phyloP scores from a whole-genome alignment of 92 coral and sea anemone species.

The Porites rus region DNA sequence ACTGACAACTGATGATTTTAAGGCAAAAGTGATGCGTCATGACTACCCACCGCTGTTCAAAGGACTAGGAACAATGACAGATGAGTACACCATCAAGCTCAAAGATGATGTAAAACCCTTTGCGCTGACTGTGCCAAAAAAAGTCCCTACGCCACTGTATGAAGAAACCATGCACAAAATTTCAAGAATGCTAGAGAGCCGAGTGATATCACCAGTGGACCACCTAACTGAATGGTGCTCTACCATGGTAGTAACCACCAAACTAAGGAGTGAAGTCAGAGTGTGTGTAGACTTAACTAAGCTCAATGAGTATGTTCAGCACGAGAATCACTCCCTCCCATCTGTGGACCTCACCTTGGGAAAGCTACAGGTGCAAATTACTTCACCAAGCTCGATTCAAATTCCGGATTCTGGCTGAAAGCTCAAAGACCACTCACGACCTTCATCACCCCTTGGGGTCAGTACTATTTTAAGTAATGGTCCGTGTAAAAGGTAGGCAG shows the following conservation, averaged over 20 bases:
- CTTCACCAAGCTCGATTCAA: slow-evolving; percentile 65
- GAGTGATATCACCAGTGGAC: slow-evolving; percentile 53
- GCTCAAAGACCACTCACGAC: slow-evolving; percentile 53
- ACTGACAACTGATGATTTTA: slow-evolving; percentile 34
- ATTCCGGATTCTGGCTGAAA: slow-evolving; percentile 58
- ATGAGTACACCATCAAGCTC: slow-evolving; percentile 36
- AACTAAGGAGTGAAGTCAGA: slow-evolving; percentile 4
- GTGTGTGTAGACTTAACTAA: background rate
- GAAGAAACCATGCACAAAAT: slow-evolving; percentile 43
- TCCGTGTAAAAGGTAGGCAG: too few relatives aligned
- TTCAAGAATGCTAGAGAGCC: slow-evolving; percentile 38
- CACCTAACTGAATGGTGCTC: slow-evolving; percentile 50
- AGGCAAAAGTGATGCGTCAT: slow-evolving; percentile 7
- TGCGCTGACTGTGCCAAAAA: slow-evolving; percentile 24
- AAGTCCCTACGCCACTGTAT: slow-evolving; percentile 51
- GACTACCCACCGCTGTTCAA: slow-evolving; percentile 64
- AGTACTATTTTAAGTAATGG: slow-evolving; percentile 57
- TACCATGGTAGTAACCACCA: slow-evolving; percentile 1
- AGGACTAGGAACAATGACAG: slow-evolving; percentile 39
- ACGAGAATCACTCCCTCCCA: slow-evolving; percentile 30
- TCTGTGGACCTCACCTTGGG: slow-evolving; percentile 46
- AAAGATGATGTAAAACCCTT: slow-evolving; percentile 56
- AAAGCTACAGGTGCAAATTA: slow-evolving; percentile 54
- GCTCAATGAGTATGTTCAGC: slow-evolving; percentile 4
- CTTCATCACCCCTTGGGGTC: slow-evolving; percentile 71